A percentile compares a stretch with the other conserved stretches of the same genome.
phyloP scores from a whole-genome alignment of 92 coral and sea anemone genomes.

The Parazoanthus darwini region DNA sequence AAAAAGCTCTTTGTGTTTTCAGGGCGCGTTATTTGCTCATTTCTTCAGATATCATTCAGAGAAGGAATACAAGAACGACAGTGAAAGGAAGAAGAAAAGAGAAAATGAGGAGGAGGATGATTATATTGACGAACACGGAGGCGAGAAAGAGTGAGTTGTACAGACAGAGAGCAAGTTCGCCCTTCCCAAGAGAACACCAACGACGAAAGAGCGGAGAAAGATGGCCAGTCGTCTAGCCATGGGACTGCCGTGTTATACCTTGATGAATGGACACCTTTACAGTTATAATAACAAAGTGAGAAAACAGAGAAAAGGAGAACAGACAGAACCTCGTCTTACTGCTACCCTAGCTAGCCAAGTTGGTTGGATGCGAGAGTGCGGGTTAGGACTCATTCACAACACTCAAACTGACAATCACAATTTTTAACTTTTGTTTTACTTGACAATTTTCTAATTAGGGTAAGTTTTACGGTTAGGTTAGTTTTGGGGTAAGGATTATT shows the following conservation, averaged over 20 bases:
- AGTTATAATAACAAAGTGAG: not conserved
- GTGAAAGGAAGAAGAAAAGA: not conserved
- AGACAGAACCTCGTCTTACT: not conserved
- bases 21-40: no score
- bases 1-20: no score
- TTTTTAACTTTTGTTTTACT: no score
- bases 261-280: not conserved
- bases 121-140: not conserved
- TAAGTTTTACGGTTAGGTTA: no score
- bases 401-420: no score
- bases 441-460: no score
- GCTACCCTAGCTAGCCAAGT: not conserved
- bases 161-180: constrained; percentile 5
- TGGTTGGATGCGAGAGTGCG: no score
- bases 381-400: no score
- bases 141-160: not conserved
- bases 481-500: no score
- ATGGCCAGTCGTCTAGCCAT: constrained; percentile 20
- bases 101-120: not conserved
- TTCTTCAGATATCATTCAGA: not conserved
- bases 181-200: not conserved
- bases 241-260: not conserved
- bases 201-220: not conserved
- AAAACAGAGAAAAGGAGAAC: not conserved
- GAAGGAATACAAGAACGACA: not conserved